These are phyloP conservation scores for Drosophila nannoptera DNA, from an alignment of 1,140 invertebrate species.

Conservation along the genomic window DNA sequence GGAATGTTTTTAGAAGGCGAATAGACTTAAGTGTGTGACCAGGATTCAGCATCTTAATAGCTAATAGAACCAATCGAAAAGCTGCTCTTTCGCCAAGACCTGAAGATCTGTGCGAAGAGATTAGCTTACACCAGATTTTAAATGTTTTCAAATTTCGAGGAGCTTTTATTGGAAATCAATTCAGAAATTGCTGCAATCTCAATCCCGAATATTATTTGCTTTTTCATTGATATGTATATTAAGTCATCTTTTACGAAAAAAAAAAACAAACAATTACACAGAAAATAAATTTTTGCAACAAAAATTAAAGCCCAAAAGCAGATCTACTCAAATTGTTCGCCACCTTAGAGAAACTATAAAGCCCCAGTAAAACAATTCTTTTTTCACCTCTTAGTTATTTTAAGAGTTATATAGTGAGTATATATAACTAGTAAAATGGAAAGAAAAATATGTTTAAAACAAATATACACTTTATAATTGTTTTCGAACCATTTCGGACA, in stretches of 20 bases:
- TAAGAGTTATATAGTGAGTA: slow-evolving; percentile 41
- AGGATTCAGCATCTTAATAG: no score
- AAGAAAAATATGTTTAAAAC: slow-evolving; percentile 25
- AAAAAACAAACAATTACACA: not conserved
- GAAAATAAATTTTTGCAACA: not conserved
- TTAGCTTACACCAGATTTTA: no score
- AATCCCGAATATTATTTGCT: not conserved
- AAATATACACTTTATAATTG: slow-evolving; percentile 70
- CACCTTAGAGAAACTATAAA: slow-evolving; percentile 23
- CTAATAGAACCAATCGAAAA: no score
- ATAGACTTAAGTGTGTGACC: no score
- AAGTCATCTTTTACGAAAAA: not conserved
- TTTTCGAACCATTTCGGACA: slow-evolving; percentile 74
- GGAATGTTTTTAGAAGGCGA: no score
- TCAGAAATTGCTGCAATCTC: not conserved
- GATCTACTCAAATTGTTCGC: not conserved
- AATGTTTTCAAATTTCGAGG: not conserved
- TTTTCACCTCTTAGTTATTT: slow-evolving; percentile 31
- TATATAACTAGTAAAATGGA: slow-evolving; percentile 57
- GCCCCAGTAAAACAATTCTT: slow-evolving; percentile 37
- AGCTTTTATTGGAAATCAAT: not conserved
- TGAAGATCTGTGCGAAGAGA: no score
- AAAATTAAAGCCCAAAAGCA: not conserved
- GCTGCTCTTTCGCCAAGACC: no score
- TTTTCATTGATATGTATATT: slow-evolving; percentile 22